phyloP scores from a whole-genome alignment of 2,113 vertebrate genomes.

The Notothenia rossii region DNA sequence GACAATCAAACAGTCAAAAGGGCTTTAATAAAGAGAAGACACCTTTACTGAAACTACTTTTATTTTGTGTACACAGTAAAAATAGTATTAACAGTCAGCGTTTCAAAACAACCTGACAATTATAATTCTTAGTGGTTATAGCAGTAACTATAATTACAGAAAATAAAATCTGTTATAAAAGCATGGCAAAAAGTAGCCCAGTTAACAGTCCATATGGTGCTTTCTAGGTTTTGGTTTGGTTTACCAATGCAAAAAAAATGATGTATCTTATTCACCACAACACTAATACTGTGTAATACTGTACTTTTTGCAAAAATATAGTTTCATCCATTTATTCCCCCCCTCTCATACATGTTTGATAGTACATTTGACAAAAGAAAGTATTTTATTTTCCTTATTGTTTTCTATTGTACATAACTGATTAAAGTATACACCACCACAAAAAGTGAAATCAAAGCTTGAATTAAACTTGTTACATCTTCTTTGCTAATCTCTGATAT shows the following conservation, averaged over 20 bases:
- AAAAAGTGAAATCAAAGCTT: constrained; percentile 25
- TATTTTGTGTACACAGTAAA: constrained; percentile 66
- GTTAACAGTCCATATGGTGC: neutral
- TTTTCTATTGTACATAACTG: neutral
- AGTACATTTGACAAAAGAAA: neutral
- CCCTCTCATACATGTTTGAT: neutral
- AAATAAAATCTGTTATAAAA: constrained; percentile 46
- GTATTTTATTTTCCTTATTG: neutral
- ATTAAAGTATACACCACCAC: constrained; percentile 15
- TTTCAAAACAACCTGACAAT: constrained; percentile 42
- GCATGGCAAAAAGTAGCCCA: constrained; percentile 38
- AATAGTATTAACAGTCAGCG: constrained; percentile 47
- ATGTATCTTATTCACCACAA: constrained; percentile 29
- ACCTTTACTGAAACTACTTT: constrained; percentile 59
- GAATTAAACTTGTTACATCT: constrained; percentile 8
- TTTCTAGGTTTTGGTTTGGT: constrained; percentile 37
- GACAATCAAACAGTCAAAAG: neutral
- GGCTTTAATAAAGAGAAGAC: neutral
- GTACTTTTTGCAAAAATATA: constrained; percentile 7
- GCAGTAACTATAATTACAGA: constrained; percentile 43
- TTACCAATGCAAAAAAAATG: constrained; percentile 42
- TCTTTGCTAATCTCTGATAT: constrained; percentile 21
- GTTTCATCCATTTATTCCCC: constrained; percentile 3
- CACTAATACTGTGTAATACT: constrained; percentile 28
- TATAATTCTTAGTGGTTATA: constrained; percentile 30